These are phyloP conservation scores for Sminthurides bifidus DNA, from an alignment of 1,140 invertebrate species.

Conservation along the genomic window DNA sequence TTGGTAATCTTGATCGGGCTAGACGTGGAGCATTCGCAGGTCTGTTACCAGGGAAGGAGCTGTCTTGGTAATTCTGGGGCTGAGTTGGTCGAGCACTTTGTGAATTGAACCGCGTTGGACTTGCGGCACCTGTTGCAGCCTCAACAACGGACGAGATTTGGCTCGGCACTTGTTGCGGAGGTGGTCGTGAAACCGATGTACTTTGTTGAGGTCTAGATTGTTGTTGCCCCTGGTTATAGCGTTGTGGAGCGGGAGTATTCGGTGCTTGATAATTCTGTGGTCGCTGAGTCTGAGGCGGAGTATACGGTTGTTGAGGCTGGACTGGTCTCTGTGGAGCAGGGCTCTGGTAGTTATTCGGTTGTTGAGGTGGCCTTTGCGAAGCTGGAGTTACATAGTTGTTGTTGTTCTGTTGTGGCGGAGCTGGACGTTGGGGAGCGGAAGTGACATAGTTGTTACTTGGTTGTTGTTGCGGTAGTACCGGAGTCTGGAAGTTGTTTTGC, in stretches of 20 bases:
- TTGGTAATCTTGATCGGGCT: too few relatives aligned
- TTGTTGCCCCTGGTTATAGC: not conserved
- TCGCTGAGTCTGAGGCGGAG: too few relatives aligned
- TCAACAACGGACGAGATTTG: slow-evolving; percentile 1
- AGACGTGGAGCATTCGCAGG: too few relatives aligned
- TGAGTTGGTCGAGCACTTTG: not conserved
- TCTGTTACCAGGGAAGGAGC: too few relatives aligned
- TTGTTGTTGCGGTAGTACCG: not conserved
- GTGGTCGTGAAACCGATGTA: not conserved
- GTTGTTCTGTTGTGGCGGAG: not conserved
- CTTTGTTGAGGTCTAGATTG: not conserved
- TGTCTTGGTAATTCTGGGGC: not conserved
- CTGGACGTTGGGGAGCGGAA: not conserved
- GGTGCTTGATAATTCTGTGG: too few relatives aligned
- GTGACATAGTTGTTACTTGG: slow-evolving; percentile 1
- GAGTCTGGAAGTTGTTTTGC: not conserved
- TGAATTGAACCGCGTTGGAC: too few relatives aligned
- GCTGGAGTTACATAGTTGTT: too few relatives aligned
- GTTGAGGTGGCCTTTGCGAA: too few relatives aligned
- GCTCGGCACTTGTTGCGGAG: not conserved
- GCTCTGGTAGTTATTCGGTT: too few relatives aligned
- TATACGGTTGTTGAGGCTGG: too few relatives aligned
- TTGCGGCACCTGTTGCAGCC: not conserved
- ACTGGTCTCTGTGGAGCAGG: too few relatives aligned
- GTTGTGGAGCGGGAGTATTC: too few relatives aligned